Base-by-base conservation (phyloP, 2,888 invertebrate species). In the Coelopa pilipes region DNA sequence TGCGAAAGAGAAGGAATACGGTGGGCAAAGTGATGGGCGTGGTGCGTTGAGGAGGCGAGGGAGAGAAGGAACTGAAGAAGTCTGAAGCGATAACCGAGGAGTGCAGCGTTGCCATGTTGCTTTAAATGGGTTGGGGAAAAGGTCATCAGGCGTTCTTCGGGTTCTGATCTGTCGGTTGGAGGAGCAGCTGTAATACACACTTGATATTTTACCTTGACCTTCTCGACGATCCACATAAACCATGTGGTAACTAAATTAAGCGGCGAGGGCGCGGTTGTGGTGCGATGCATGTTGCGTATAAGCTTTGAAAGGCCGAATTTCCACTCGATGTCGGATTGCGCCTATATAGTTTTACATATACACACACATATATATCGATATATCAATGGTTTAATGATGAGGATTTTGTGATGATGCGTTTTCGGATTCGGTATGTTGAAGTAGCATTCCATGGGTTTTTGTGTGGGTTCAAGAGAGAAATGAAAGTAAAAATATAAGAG, bases 291-390 rank as follows among this genome's bases (percentile, higher is more conserved):
- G 86, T 98, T 98, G 79, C 99, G 91, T 86, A 99, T 98, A 84
- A 99, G 90, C 89, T 99, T 99, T 72, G 99, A 99, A 83, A 99
- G 89, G 46, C 99, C 99, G 87, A 98, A 99, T 89, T 99, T 99
- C 99, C 99, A 99, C 89, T 99, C 99, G 82, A 97, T 98, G 89
- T 99, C 99, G 63, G 99, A 99, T 92, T 99, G 98, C 53, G 98
- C 98, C 92, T 98, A 92, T 83, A 57, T 68, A 62, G 71, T 72
- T 17, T 21, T 68, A 70, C 50, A 47, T n/a, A 70, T 65, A 46
- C 17, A n/a, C 19, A 55, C 55, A 49, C 17, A 49, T 57, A 46
- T 13, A 21, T 63, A 21, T 34, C 47, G 62, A 63, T 65, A 57
- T 45, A 19, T 49, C 34, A 24, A 49, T 62, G 62, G 21, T 19